Conservation (phyloP, 2,888 invertebrate genomes). For the Trisateles emortualis region DNA sequence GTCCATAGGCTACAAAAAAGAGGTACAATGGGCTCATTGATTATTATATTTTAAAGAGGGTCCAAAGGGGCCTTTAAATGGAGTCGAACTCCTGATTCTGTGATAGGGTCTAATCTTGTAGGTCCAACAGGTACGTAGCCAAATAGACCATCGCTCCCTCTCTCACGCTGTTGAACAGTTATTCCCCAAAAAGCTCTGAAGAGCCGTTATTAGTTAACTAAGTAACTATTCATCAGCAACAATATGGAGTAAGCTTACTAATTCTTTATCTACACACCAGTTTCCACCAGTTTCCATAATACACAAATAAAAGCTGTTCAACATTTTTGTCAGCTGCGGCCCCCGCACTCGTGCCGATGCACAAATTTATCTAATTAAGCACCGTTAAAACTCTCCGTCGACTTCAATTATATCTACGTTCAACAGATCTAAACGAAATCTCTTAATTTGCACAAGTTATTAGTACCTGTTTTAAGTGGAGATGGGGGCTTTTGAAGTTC, state of each 20-base stretch:
- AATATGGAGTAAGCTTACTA: not conserved
- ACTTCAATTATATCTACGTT: conserved; percentile 48
- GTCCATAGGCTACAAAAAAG: too few species aligned
- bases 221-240: too few species aligned
- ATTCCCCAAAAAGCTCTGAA: too few species aligned
- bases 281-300: not conserved
- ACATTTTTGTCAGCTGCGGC: conserved; percentile 45
- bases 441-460: conserved; percentile 54
- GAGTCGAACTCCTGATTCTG: too few species aligned
- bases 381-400: conserved; percentile 47
- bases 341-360: conserved; percentile 38
- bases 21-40: too few species aligned
- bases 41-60: too few species aligned
- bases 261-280: not conserved
- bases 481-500: conserved; percentile 35
- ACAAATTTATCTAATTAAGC: conserved; percentile 53
- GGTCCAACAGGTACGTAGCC: too few species aligned
- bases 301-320: conserved; percentile 12
- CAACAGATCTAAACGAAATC: conserved; percentile 52
- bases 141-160: too few species aligned
- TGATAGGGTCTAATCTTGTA: too few species aligned
- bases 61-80: too few species aligned
- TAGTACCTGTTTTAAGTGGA: conserved; percentile 49
- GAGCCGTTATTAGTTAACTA: too few species aligned
- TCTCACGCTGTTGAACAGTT: too few species aligned